Evolutionary conservation across 2,888 invertebrate genomes (phyloP).

Genomic region (Margaritifera margaritifera): DNA sequence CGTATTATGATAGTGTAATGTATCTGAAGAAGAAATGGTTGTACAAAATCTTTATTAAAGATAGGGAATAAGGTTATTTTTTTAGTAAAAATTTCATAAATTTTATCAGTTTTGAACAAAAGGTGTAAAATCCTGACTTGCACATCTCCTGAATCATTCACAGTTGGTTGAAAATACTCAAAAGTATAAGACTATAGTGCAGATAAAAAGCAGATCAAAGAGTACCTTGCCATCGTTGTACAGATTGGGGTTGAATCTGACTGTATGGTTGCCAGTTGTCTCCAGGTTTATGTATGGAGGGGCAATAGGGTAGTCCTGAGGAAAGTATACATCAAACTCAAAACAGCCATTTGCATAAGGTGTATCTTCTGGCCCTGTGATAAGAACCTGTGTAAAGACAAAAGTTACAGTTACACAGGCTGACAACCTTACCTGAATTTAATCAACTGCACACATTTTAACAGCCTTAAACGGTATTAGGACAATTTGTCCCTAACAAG

Average conservation of each 20-base stretch:
- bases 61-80: no score
- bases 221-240: conserved; percentile 86
- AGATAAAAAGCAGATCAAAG: no score
- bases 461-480: background rate
- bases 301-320: conserved; percentile 72
- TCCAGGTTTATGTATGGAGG: conserved; percentile 73
- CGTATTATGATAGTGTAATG: no score
- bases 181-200: no score
- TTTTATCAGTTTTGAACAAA: no score
- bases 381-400: conserved; percentile 80
- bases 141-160: no score
- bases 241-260: conserved; percentile 74
- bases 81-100: no score
- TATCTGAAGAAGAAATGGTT: no score
- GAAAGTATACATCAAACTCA: conserved; percentile 74
- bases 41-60: no score
- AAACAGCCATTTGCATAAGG: conserved; percentile 74
- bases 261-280: conserved; percentile 73
- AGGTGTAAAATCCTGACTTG: no score
- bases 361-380: conserved; percentile 86
- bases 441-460: background rate
- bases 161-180: no score
- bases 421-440: background rate
- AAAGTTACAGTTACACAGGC: background rate
- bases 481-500: no score